Base-by-base conservation (phyloP, 2,888 invertebrate genomes). In the Cheilosia vernalis region DNA sequence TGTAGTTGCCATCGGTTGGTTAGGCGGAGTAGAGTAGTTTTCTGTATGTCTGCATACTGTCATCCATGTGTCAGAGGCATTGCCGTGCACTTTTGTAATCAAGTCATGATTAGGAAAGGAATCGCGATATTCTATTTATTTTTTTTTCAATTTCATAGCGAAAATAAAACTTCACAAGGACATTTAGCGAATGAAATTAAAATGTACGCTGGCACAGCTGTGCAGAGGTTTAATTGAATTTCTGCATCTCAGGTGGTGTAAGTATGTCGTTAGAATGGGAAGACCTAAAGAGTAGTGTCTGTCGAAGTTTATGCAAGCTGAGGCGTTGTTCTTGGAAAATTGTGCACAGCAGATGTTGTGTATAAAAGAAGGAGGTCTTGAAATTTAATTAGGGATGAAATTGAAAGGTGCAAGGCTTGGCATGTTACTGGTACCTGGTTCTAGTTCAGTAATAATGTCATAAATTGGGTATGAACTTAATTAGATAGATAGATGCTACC, bases 181-280 rank as follows among this genome's bases (percentile, higher is more conserved):
- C 40, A 60, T 37, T 24, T 40, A 21, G 21, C 21, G 40, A 30
- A 40, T 58, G 51, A 51, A 72, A 72, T 72, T 60, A 51, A 61
- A 72, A 61, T 51, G 40, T 27, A 27, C 51, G 40, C 37, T 40
- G 40, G 40, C 27, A 37, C 15, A 2, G 37, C 10, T 17, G 72
- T 37, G 60, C n/a, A 15, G 51, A 19, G 51, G 61, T 73, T 73
- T 73, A 73, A 73, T 73, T 73, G 51, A 73, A 73, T 73, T 73
- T 73, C 33, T 73, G 58, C 58, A 58, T 70, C 70, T 63, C 72
- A 61, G 72, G 73, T 73, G 53, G 60, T 51, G 61, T 73, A 73
- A 73, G 63, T 73, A 73, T 42, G 73, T 44, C 63, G 30, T 53
- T 61, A 53, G 42, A 37, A 9, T 72, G 33, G 49, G 19, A 15